phyloP scores from a whole-genome alignment of 2,888 invertebrate species.

The Lobophora halterata region DNA sequence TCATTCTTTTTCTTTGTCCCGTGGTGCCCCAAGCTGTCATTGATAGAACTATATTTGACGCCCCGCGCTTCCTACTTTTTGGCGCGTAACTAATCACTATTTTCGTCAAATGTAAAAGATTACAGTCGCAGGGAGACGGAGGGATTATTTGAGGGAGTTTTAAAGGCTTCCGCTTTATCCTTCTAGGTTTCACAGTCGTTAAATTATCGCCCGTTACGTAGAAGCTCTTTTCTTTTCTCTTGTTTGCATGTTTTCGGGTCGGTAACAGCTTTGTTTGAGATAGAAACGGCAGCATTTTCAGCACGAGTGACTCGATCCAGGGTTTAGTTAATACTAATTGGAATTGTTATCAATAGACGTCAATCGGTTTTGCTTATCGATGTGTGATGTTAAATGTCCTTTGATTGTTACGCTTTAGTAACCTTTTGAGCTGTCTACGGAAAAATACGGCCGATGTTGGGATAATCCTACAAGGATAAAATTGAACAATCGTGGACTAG shows the following conservation, averaged over 20 bases:
- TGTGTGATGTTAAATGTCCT: conserved; percentile 27
- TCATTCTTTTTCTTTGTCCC: conserved; percentile 59
- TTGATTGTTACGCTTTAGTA: conserved; percentile 44
- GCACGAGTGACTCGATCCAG: too few relatives aligned
- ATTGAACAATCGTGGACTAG: too few relatives aligned
- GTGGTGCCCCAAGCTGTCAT: conserved; percentile 59
- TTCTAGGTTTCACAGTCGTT: conserved; percentile 41
- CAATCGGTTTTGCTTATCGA: conserved; percentile 43
- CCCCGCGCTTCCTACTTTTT: conserved; percentile 58
- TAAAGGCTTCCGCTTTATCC: conserved; percentile 43
- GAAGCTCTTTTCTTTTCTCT: conserved; percentile 48
- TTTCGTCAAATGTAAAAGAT: conserved; percentile 59
- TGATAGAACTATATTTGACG: conserved; percentile 58
- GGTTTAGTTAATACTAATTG: too few relatives aligned
- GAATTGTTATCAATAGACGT: not conserved
- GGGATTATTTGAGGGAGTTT: conserved; percentile 41
- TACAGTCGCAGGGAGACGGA: conserved; percentile 55
- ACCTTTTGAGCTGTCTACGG: conserved; percentile 35
- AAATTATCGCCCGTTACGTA: conserved; percentile 53
- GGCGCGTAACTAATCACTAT: conserved; percentile 61
- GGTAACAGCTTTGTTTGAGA: conserved; percentile 64
- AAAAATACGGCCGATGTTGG: conserved; percentile 26
- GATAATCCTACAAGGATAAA: too few relatives aligned
- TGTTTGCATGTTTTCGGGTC: conserved; percentile 45
- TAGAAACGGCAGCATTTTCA: conserved; percentile 63